phyloP scores from a whole-genome alignment of 2,113 vertebrate genomes.

The Hippopotamus amphibius region DNA sequence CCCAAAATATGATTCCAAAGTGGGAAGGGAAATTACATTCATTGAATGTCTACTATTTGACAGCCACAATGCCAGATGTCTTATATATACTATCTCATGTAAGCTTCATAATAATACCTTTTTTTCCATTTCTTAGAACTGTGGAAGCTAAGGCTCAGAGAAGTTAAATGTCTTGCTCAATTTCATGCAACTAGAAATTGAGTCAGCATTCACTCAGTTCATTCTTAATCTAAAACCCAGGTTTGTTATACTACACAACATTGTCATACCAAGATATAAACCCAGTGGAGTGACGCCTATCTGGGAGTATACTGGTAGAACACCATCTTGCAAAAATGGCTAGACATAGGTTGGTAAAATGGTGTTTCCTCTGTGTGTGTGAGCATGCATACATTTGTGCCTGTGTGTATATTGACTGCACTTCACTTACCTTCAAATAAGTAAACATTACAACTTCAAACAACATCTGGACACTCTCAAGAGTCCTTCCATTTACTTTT shows the following conservation, averaged over 20 bases:
- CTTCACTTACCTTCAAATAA: neutral
- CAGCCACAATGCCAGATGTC: neutral
- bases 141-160: neutral
- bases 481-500: neutral
- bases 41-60: neutral
- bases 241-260: neutral
- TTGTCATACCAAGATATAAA: neutral
- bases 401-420: neutral
- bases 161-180: neutral
- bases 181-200: conserved; percentile 12
- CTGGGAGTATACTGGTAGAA: neutral
- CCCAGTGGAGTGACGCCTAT: neutral
- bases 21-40: neutral
- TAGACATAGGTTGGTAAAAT: neutral
- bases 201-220: neutral
- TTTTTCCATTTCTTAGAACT: conserved; percentile 13
- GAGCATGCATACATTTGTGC: neutral
- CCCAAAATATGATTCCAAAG: neutral
- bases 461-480: neutral
- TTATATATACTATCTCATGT: neutral
- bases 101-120: neutral
- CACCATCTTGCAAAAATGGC: neutral
- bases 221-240: neutral
- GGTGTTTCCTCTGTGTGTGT: neutral
- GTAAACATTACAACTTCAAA: neutral